These are phyloP conservation scores for Phragmatobia fuliginosa DNA, from an alignment of 2,888 invertebrate genomes.

Conservation along the genomic window DNA sequence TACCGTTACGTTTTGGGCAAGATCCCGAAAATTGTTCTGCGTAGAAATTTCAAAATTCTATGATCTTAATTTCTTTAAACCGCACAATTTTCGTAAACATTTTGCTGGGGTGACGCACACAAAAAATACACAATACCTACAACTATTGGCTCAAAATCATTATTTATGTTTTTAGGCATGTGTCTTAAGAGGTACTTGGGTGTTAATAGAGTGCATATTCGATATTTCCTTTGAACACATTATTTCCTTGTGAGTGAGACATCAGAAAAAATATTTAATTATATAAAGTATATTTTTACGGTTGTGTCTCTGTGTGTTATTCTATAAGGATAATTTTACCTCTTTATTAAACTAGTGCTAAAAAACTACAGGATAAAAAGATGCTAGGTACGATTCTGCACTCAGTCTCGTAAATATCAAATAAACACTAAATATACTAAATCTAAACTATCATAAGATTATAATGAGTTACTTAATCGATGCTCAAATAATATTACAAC, in stretches of 20 bases:
- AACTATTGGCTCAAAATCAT: conserved; percentile 18
- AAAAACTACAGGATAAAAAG: conserved; percentile 5
- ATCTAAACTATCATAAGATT: conserved; percentile 42
- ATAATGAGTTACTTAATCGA: conserved; percentile 44
- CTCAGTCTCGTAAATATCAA: conserved; percentile 25
- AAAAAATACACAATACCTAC: conserved; percentile 9
- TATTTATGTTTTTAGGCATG: neutral
- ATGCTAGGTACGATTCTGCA: conserved; percentile 17
- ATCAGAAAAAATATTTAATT: too few relatives aligned
- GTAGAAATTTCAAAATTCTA: too few relatives aligned
- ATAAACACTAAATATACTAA: conserved; percentile 39
- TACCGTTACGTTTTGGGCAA: too few relatives aligned
- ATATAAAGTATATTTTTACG: too few relatives aligned
- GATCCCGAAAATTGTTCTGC: too few relatives aligned
- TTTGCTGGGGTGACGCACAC: too few relatives aligned
- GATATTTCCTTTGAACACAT: neutral
- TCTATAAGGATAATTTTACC: conserved; percentile 21
- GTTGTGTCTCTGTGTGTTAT: neutral
- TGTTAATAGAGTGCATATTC: conserved; percentile 23
- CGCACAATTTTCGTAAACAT: too few relatives aligned
- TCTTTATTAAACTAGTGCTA: conserved; percentile 18
- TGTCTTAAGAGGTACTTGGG: conserved; percentile 9
- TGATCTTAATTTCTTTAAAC: too few relatives aligned
- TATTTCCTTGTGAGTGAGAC: too few relatives aligned
- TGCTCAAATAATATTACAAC: conserved; percentile 27